These are phyloP conservation scores for Clusia tigrina DNA, from an alignment of 2,888 invertebrate species.

Conservation along the genomic window DNA sequence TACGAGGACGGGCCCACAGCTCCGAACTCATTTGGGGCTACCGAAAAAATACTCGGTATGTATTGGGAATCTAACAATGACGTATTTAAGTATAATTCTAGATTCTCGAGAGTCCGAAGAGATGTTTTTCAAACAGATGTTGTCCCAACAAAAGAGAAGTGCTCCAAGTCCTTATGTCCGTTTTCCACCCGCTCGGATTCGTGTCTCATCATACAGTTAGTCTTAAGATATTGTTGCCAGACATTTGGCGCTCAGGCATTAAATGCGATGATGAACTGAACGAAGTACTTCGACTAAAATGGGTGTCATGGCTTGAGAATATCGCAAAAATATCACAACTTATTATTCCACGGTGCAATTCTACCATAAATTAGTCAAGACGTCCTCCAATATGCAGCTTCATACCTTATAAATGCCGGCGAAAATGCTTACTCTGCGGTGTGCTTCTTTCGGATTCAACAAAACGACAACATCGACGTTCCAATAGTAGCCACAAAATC, in stretches of 20 bases:
- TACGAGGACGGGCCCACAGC: constrained; percentile 20
- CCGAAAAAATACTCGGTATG: not conserved
- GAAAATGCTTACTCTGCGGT: constrained; percentile 14
- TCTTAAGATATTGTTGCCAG: not conserved
- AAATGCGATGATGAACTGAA: not conserved
- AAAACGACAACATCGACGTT: not conserved
- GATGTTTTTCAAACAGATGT: too few relatives aligned
- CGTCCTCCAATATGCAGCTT: constrained; percentile 3
- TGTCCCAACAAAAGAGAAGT: too few relatives aligned
- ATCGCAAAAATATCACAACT: not conserved
- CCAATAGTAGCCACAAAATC: constrained; percentile 9
- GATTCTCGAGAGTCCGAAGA: not conserved
- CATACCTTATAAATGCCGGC: constrained; percentile 16
- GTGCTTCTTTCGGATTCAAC: not conserved
- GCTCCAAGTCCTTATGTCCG: too few relatives aligned
- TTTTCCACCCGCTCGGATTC: too few relatives aligned
- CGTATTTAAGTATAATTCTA: not conserved
- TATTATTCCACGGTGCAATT: constrained; percentile 16
- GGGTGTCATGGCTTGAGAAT: constrained; percentile 13
- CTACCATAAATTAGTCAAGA: not conserved
- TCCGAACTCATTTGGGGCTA: too few relatives aligned
- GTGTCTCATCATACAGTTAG: too few relatives aligned
- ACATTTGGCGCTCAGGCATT: not conserved
- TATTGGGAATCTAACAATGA: not conserved
- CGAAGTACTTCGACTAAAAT: not conserved